Conservation (phyloP, 2,888 invertebrate species). For the Pyralis farinalis region DNA sequence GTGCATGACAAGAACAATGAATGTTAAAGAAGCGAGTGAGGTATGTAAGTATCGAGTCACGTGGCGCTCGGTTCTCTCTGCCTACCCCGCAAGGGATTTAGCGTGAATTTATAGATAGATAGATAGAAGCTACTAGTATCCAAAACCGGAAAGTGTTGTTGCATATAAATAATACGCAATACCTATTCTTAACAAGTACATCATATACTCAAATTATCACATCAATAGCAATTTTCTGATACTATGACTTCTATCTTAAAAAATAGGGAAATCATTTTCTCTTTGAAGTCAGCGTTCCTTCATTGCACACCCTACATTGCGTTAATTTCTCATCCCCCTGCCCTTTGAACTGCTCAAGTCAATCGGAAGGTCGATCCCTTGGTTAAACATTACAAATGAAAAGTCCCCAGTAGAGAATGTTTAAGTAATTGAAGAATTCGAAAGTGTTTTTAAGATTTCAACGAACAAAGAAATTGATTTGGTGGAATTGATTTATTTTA, state of each 20-base stretch:
- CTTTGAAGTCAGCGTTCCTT: slow-evolving; percentile 66
- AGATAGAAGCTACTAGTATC: too few species aligned
- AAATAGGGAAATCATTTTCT: slow-evolving; percentile 66
- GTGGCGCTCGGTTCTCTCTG: too few species aligned
- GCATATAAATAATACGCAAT: not conserved
- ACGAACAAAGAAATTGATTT: slow-evolving; percentile 47
- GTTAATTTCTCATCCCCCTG: slow-evolving; percentile 66
- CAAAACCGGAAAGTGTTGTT: too few species aligned
- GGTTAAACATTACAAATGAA: slow-evolving; percentile 78
- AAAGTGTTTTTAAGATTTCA: slow-evolving; percentile 71
- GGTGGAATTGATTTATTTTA: slow-evolving; percentile 7
- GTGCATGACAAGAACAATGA: too few species aligned
- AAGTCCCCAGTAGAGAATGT: slow-evolving; percentile 69
- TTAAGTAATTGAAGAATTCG: slow-evolving; percentile 73
- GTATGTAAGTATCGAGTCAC: too few species aligned
- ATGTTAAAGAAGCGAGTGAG: too few species aligned
- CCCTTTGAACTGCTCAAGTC: slow-evolving; percentile 77
- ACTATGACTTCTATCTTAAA: slow-evolving; percentile 50
- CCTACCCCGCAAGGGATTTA: too few species aligned
- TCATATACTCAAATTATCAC: slow-evolving; percentile 11
- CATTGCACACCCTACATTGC: slow-evolving; percentile 68
- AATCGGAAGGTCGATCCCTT: slow-evolving; percentile 77
- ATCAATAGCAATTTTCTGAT: slow-evolving; percentile 23
- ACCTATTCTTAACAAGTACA: not conserved
- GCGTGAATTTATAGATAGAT: too few species aligned